Percentiles rank a stretch among this genome's conserved stretches.
phyloP scores from a whole-genome alignment of 2,113 vertebrate genomes.

The Brachypodius melanocephalos region DNA sequence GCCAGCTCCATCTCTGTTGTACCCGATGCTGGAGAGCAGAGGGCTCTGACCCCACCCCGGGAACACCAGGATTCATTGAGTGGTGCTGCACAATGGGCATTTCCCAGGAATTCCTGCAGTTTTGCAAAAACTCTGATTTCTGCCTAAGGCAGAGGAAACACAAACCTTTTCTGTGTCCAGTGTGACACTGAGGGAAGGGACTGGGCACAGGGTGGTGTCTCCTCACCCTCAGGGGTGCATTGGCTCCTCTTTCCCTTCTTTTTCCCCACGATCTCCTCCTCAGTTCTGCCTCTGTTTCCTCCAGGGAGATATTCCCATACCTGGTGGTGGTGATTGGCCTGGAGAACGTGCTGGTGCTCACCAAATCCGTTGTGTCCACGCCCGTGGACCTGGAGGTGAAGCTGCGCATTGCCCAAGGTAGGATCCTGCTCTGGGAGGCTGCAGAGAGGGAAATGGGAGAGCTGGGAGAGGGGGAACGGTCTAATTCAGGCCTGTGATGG shows the following conservation, averaged over 20 bases:
- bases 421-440: not conserved
- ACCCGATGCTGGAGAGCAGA: not conserved
- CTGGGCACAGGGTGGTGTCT: not conserved
- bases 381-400: slow-evolving; percentile 98
- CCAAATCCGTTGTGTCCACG: slow-evolving; percentile 95
- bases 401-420: slow-evolving; percentile 95
- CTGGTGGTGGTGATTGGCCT: slow-evolving; percentile 96
- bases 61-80: not conserved
- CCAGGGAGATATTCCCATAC: slow-evolving; percentile 96
- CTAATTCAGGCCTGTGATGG: not conserved
- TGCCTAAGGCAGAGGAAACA: not conserved
- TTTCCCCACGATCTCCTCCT: not conserved
- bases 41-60: not conserved
- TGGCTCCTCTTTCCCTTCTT: not conserved
- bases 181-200: not conserved
- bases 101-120: not conserved
- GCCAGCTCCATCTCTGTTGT: not conserved
- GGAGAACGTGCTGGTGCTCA: slow-evolving; percentile 96
- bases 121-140: not conserved
- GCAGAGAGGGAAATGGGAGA: not conserved
- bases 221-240: too few species aligned
- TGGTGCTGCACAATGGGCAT: not conserved
- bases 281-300: not conserved
- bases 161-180: not conserved
- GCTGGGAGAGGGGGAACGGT: not conserved